These are phyloP conservation scores for Planiliza haematocheilus DNA, from an alignment of 2,113 vertebrate genomes.

Conservation along the genomic window DNA sequence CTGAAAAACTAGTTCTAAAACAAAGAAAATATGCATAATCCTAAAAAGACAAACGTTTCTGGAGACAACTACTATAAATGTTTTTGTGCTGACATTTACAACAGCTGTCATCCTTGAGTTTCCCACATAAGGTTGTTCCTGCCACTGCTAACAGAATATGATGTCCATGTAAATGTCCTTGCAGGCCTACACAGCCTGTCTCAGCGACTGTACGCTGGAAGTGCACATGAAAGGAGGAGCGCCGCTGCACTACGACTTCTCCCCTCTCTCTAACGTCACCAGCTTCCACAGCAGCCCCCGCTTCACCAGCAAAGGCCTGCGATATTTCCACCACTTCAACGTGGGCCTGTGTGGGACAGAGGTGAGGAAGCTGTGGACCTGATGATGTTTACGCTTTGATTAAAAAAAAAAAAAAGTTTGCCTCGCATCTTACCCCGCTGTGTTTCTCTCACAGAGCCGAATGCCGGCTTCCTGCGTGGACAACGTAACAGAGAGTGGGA, in stretches of 20 bases:
- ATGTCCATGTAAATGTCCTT: background rate
- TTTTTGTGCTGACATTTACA: background rate
- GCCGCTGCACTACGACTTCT: slow-evolving; percentile 87
- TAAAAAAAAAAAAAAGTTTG: too few relatives aligned
- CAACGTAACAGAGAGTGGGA: slow-evolving; percentile 87
- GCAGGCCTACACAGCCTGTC: slow-evolving; percentile 89
- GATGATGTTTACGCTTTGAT: background rate
- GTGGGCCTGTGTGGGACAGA: slow-evolving; percentile 90
- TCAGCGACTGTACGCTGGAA: slow-evolving; percentile 87
- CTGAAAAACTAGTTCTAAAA: too few relatives aligned
- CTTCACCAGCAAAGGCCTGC: slow-evolving; percentile 93
- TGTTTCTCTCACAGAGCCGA: slow-evolving; percentile 78
- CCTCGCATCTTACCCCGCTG: background rate
- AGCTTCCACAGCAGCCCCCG: slow-evolving; percentile 83
- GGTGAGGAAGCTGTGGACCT: slow-evolving; percentile 75
- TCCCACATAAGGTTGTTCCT: slow-evolving; percentile 7
- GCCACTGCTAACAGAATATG: background rate
- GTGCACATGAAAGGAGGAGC: slow-evolving; percentile 56
- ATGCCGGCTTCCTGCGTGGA: slow-evolving; percentile 85
- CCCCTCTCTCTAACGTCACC: slow-evolving; percentile 76
- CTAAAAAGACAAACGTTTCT: too few relatives aligned
- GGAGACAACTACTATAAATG: too few relatives aligned
- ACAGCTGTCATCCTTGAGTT: background rate
- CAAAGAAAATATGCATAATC: too few relatives aligned
- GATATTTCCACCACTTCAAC: slow-evolving; percentile 90